A percentile compares a stretch with the other conserved stretches of the same genome.
These are phyloP conservation scores for Origma solitaria DNA, from an alignment of 2,113 vertebrate genomes.

Conservation along the genomic window DNA sequence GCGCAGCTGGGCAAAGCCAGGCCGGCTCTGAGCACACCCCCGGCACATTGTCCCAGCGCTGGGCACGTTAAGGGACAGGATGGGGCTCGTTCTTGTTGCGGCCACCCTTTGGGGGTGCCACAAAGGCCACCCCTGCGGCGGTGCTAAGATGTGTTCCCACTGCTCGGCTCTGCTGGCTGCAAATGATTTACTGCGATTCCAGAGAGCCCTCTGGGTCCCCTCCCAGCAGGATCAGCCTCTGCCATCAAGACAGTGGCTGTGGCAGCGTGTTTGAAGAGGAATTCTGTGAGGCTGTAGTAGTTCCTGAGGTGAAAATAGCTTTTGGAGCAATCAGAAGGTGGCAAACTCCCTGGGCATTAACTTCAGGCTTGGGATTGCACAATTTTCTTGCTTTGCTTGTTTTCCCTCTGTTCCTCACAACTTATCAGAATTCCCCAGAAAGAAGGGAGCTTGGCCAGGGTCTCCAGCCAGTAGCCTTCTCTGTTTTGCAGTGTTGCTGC, in stretches of 20 bases:
- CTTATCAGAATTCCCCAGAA: background rate
- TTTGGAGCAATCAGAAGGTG: background rate
- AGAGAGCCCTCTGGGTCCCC: background rate
- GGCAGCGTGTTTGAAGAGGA: background rate
- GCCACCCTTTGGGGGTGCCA: background rate
- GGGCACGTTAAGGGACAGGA: background rate
- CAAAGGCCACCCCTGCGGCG: background rate
- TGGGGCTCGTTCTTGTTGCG: background rate
- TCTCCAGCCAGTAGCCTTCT: background rate
- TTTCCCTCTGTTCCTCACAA: background rate
- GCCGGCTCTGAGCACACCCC: rapidly evolving
- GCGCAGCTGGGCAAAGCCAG: background rate
- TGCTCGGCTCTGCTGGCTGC: background rate
- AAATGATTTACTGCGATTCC: rapidly evolving
- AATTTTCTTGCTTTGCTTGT: background rate
- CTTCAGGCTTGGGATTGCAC: background rate
- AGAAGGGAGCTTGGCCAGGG: background rate
- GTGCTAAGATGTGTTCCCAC: rapidly evolving
- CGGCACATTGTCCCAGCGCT: rapidly evolving
- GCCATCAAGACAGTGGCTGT: rapidly evolving
- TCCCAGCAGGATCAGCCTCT: background rate
- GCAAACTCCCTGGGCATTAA: background rate
- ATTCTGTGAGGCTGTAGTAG: background rate
- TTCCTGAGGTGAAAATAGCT: slow-evolving; percentile 18
- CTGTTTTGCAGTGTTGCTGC: background rate